Base-by-base conservation (phyloP, 2,797 vertebrate species). In the Gallinago nigripennis region DNA sequence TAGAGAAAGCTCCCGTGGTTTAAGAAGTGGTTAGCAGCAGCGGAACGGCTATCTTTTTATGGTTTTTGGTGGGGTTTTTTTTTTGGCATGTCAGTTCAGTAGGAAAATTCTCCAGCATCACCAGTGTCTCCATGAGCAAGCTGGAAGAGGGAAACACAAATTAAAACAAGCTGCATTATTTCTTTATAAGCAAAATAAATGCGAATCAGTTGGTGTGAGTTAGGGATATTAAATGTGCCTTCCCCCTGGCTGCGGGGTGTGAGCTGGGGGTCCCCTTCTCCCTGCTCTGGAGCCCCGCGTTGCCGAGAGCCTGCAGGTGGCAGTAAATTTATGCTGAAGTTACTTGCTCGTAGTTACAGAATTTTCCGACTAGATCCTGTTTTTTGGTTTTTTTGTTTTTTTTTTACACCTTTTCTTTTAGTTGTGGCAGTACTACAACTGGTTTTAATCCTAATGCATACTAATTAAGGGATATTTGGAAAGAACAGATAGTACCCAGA, bases 251-350 rank as follows among this genome's bases (percentile, higher is more conserved):
- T 3, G 2, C 20, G 51, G 48, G 24, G 65, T 63, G 58, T 46
- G 50, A 39, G 39, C 39, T 81, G 45, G 60, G n/a, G 43, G 9
- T 65, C 9, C 21, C 19, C 20, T 15, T 15, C 37, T 70, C 20
- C 39, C 2, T 48, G 25, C 27, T 60, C 28, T 45, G 24, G 14
- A 33, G 45, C 23, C 66, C 37, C 39, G 19, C 76, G 95, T 81
- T 45, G 14, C 51, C 45, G 56, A 43, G 90, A 95, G 84, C 96
- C 97, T 98, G 97, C 95, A 98, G 98, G 94, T 98, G 98, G 98
- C 98, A 98, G 97, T 96, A 94, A 93, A 88, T 94, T 96, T 94
- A 95, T 96, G 45, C 69, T 78, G 82, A 91, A 97, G 75, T 86
- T 85, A 33, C 56, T 82, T 35, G 19, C 27, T 5, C 8, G 37